Evolutionary conservation across 2,797 vertebrate species (phyloP).

Genomic region (Allenopithecus nigroviridis): DNA sequence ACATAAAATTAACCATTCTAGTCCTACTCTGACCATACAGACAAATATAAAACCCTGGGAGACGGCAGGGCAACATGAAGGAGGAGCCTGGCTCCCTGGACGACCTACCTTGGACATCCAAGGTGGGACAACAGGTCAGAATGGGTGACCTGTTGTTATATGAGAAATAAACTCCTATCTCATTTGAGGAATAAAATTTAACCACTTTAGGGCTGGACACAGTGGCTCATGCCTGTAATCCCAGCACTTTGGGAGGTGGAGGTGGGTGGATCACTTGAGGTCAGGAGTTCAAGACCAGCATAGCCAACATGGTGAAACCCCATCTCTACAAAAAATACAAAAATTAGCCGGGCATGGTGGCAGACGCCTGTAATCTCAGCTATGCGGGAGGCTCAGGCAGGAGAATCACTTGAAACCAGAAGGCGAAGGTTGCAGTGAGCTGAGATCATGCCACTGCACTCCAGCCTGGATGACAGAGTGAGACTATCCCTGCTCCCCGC

Average conservation of each 20-base stretch:
- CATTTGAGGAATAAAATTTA: neutral
- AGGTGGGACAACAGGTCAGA: too few species aligned
- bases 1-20: neutral
- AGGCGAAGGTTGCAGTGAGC: neutral
- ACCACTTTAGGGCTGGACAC: neutral
- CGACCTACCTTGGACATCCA: neutral
- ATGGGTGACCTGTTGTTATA: neutral
- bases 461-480: neutral
- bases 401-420: neutral
- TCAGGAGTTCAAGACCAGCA: neutral
- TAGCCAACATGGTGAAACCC: neutral
- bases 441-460: neutral
- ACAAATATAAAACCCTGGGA: neutral
- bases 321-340: neutral
- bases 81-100: neutral
- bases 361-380: neutral
- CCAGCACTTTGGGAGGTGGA: neutral
- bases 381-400: neutral
- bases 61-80: neutral
- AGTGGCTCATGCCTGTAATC: neutral
- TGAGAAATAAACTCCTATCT: neutral
- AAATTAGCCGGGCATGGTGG: neutral
- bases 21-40: neutral
- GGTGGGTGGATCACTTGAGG: neutral
- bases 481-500: neutral